These are phyloP conservation scores for Sula dactylatra DNA, from an alignment of 2,113 vertebrate species.

Conservation along the genomic window DNA sequence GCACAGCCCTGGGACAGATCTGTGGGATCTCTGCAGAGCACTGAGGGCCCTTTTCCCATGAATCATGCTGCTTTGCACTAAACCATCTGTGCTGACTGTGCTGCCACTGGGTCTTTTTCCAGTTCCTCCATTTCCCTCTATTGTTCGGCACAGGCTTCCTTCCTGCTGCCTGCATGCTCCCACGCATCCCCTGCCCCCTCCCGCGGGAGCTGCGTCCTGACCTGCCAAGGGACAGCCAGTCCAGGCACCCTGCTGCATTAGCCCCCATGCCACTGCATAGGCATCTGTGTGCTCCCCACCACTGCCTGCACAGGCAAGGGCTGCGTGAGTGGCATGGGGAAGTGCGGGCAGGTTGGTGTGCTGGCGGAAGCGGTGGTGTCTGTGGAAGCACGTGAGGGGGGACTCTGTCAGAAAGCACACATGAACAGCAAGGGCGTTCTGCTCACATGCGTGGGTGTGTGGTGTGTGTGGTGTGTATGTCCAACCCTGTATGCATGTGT, in stretches of 20 bases:
- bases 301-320: neutral
- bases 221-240: fast-evolving
- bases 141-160: slow-evolving; percentile 79
- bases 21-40: neutral
- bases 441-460: too few species aligned
- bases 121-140: slow-evolving; percentile 81
- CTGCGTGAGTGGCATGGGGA: neutral
- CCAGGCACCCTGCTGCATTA: neutral
- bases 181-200: slow-evolving; percentile 48
- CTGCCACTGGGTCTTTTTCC: slow-evolving; percentile 41
- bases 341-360: neutral
- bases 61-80: slow-evolving; percentile 18
- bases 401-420: neutral
- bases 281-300: neutral
- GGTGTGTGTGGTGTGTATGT: too few species aligned
- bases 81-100: slow-evolving; percentile 54
- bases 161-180: slow-evolving; percentile 70
- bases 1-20: neutral
- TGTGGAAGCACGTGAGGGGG: neutral
- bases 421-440: too few species aligned
- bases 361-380: neutral
- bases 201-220: neutral
- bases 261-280: fast-evolving
- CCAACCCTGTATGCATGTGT: fast-evolving
- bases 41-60: slow-evolving; percentile 42